phyloP scores from a whole-genome alignment of 2,113 vertebrate species.

The Gallinago jamesoni region DNA sequence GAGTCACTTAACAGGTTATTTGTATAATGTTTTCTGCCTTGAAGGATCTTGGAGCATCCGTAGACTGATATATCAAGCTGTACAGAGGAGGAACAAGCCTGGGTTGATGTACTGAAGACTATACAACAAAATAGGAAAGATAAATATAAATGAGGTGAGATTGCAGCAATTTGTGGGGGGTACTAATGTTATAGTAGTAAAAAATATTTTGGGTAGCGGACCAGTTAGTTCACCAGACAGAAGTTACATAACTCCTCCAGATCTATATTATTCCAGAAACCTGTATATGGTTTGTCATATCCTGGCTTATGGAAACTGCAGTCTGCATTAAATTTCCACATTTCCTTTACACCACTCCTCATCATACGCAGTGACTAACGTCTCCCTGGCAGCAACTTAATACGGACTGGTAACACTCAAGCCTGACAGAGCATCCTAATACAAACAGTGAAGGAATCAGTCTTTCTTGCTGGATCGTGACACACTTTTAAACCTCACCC shows the following conservation, averaged over 20 bases:
- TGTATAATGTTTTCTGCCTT: constrained; percentile 40
- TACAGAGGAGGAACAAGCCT: background rate
- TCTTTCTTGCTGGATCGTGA: background rate
- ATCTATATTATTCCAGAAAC: background rate
- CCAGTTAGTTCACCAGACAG: background rate
- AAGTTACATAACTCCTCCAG: background rate
- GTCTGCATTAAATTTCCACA: background rate
- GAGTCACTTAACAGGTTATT: constrained; percentile 28
- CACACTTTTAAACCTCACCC: background rate
- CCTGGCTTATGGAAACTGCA: background rate
- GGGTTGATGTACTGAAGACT: background rate
- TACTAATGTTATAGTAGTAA: background rate
- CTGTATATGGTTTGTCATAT: background rate
- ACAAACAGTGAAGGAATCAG: background rate
- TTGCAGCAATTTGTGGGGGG: background rate
- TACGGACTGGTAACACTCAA: background rate
- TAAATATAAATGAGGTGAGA: background rate
- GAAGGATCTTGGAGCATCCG: constrained; percentile 3
- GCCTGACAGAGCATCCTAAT: constrained; percentile 4
- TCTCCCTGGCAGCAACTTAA: background rate
- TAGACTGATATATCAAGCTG: background rate
- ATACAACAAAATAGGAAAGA: background rate
- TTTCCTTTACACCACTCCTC: background rate
- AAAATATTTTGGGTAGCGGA: background rate
- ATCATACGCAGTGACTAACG: constrained; percentile 11